A percentile compares a stretch with the other conserved stretches of the same genome.
Conservation (phyloP, 2,113 vertebrate genomes). For the Stictonetta naevosa region DNA sequence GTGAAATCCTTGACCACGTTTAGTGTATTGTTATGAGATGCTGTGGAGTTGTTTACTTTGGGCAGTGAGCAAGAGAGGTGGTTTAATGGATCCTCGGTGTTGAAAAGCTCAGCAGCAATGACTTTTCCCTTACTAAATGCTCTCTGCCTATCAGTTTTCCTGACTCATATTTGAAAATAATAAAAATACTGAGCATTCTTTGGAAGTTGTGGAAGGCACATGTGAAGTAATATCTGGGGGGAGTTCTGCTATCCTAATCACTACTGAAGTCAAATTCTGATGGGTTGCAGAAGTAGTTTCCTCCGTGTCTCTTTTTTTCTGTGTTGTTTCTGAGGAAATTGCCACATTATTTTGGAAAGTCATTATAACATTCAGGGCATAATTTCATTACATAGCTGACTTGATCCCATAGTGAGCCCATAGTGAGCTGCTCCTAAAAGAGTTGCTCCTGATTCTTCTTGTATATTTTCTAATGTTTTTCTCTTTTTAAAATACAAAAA, state of each 20-base stretch:
- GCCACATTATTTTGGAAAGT: neutral
- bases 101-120: neutral
- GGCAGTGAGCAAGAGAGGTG: neutral
- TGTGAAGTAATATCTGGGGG: neutral
- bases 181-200: neutral
- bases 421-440: neutral
- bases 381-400: neutral
- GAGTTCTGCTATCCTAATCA: neutral
- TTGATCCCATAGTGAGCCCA: neutral
- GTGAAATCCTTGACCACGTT: neutral
- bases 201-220: neutral
- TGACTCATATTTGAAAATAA: neutral
- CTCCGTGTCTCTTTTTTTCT: neutral
- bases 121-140: neutral
- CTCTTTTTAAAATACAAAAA: neutral
- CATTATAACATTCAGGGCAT: neutral
- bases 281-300: conserved; percentile 29
- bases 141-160: neutral
- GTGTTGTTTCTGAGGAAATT: conserved; percentile 1
- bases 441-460: neutral
- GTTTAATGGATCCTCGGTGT: neutral
- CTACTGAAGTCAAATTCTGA: neutral
- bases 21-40: neutral
- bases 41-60: conserved; percentile 27
- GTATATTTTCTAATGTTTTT: neutral